These are phyloP conservation scores for Sturnira hondurensis DNA, from an alignment of 2,113 vertebrate genomes.

Conservation along the genomic window DNA sequence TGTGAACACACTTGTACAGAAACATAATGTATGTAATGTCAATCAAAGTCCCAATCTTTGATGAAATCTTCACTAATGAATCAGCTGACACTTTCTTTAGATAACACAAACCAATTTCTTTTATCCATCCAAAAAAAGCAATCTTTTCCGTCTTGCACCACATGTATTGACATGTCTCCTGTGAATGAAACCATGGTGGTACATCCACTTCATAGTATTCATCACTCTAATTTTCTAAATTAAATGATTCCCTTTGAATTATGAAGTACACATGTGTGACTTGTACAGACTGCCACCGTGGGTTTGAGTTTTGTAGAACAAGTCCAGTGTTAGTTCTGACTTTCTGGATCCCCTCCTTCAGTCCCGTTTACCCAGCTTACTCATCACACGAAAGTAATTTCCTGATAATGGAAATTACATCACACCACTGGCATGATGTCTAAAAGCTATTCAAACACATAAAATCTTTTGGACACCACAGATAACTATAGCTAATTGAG, in stretches of 20 bases:
- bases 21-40: not conserved
- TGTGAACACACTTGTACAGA: not conserved
- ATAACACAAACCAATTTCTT: slow-evolving; percentile 10
- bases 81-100: not conserved
- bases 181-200: not conserved
- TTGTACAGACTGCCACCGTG: not conserved
- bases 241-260: not conserved
- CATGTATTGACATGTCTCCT: not conserved
- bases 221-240: not conserved
- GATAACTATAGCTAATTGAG: not conserved
- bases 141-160: not conserved
- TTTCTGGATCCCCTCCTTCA: not conserved
- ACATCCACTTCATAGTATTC: not conserved
- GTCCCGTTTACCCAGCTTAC: not conserved
- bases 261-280: not conserved
- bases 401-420: not conserved
- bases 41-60: not conserved
- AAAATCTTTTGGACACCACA: not conserved
- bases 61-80: not conserved
- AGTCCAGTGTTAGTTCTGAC: not conserved
- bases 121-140: not conserved
- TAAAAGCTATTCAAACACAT: slow-evolving; percentile 24
- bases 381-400: not conserved
- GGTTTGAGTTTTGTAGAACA: slow-evolving; percentile 16
- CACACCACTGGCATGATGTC: not conserved